Conservation (phyloP, 2,888 invertebrate species). For the Nephrotoma guestfalica region DNA sequence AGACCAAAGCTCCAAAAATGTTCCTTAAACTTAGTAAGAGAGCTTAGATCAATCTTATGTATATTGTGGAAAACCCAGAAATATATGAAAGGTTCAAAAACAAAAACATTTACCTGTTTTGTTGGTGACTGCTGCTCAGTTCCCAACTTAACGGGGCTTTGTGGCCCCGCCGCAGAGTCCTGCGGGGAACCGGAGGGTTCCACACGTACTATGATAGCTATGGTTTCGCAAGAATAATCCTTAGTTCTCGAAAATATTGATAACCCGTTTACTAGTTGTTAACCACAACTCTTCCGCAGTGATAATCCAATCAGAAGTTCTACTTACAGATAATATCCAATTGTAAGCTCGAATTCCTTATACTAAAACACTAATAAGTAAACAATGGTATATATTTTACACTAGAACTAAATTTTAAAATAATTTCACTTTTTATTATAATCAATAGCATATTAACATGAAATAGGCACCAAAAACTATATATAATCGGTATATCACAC, state of each 20-base stretch:
- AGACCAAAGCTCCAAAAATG: no score
- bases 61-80: neutral
- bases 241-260: neutral
- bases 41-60: no score
- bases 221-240: slow-evolving; percentile 9
- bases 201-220: slow-evolving; percentile 25
- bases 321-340: neutral
- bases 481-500: neutral
- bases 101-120: slow-evolving; percentile 9
- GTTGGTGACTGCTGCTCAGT: slow-evolving; percentile 10
- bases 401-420: neutral
- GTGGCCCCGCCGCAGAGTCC: slow-evolving; percentile 19
- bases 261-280: neutral
- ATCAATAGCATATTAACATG: neutral
- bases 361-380: neutral
- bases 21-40: no score
- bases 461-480: neutral
- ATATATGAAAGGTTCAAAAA: neutral
- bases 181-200: slow-evolving; percentile 23
- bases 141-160: slow-evolving; percentile 14
- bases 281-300: neutral
- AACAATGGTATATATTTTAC: neutral
- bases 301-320: neutral
- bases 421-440: neutral
- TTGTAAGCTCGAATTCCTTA: neutral